Conservation (phyloP, 2,113 vertebrate genomes). For the Acinonyx jubatus region DNA sequence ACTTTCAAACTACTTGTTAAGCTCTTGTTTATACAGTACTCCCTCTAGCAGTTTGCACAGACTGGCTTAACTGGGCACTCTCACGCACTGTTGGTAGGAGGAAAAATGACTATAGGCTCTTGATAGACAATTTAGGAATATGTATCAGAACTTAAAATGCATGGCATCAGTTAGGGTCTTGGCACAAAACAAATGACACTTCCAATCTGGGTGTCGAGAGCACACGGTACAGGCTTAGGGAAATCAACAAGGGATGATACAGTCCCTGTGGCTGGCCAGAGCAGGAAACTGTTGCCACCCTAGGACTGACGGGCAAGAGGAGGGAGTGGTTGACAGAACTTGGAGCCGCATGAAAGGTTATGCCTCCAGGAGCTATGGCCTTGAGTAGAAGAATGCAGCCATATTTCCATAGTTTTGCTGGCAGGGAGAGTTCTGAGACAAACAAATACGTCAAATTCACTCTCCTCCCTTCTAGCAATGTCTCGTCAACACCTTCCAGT, state of each 20-base stretch:
- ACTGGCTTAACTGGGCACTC: background rate
- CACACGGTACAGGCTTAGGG: background rate
- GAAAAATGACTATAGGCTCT: constrained; percentile 1
- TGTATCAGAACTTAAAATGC: constrained; percentile 22
- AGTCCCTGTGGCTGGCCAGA: background rate
- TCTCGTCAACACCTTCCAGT: background rate
- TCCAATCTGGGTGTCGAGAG: background rate
- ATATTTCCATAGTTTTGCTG: background rate
- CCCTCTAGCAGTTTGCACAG: background rate
- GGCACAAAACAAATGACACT: background rate
- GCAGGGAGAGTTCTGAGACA: background rate
- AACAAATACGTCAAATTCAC: background rate
- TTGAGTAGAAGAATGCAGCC: background rate
- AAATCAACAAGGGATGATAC: background rate
- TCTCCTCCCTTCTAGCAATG: background rate
- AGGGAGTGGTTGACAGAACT: background rate
- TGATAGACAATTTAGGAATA: constrained; percentile 30
- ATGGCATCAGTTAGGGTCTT: background rate
- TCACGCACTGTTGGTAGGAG: background rate
- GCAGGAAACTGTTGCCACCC: background rate
- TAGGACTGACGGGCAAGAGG: background rate
- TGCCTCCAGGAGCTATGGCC: background rate
- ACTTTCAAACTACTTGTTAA: constrained; percentile 28
- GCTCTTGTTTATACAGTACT: background rate
- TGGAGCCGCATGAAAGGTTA: background rate